Percentiles rank a stretch among this genome's conserved stretches.
Conservation (phyloP, 1,140 invertebrate genomes). For the Drosophila repleta region DNA sequence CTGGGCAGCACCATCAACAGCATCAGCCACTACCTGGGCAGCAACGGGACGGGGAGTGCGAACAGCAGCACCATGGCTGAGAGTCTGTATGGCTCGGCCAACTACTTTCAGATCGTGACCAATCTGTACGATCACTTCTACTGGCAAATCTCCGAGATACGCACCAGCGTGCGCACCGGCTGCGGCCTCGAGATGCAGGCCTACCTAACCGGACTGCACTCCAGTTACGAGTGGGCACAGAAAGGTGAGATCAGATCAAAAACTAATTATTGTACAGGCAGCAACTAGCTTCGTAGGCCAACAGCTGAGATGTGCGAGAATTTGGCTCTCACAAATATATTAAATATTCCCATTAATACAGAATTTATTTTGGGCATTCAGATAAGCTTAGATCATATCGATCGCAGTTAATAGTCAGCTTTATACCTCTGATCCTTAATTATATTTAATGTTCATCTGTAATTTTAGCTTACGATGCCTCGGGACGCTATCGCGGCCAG, state of each 20-base stretch:
- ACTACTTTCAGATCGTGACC: conserved; percentile 78
- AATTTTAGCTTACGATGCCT: conserved; percentile 89
- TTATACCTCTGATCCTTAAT: neutral
- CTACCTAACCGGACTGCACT: conserved; percentile 75
- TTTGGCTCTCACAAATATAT: too few relatives aligned
- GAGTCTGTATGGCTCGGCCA: conserved; percentile 64
- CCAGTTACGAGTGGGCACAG: conserved; percentile 77
- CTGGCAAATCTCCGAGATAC: conserved; percentile 77
- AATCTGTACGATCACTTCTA: conserved; percentile 83
- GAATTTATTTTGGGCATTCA: too few relatives aligned
- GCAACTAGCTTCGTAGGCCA: too few relatives aligned
- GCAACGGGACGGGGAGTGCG: conserved; percentile 27
- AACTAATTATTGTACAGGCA: neutral
- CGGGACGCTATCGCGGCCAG: conserved; percentile 91
- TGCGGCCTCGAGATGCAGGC: conserved; percentile 78
- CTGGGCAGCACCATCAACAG: conserved; percentile 72
- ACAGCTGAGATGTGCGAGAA: too few relatives aligned
- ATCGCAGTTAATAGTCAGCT: too few relatives aligned
- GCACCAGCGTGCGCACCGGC: conserved; percentile 65
- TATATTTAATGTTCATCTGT: neutral
- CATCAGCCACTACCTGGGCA: conserved; percentile 61
- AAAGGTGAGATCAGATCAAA: conserved; percentile 56
- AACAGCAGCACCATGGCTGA: conserved; percentile 59
- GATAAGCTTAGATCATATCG: too few relatives aligned
- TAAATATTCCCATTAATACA: too few relatives aligned